Evolutionary conservation across 2,888 invertebrate genomes (phyloP).

Genomic region (Rugalucina vietnamica): DNA sequence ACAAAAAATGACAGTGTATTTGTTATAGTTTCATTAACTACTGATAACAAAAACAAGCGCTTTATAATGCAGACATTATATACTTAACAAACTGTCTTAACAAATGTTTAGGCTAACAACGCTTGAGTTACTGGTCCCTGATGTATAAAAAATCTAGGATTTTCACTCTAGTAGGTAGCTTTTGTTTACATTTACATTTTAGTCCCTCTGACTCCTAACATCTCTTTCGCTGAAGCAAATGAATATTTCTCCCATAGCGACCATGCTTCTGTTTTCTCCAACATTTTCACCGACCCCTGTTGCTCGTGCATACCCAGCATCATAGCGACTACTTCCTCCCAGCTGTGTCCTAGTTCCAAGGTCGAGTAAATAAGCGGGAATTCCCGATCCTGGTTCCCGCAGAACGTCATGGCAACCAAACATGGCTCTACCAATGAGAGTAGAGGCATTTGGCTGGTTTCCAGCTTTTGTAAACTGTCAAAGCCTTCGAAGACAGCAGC

Average conservation of each 20-base stretch:
- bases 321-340: constrained; percentile 54
- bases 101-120: too few species aligned
- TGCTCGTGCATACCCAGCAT: constrained; percentile 45
- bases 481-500: neutral
- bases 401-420: constrained; percentile 43
- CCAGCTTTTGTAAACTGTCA: neutral
- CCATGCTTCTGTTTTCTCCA: neutral
- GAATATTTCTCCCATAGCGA: neutral
- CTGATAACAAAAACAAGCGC: too few species aligned
- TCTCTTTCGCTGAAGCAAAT: too few species aligned
- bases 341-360: constrained; percentile 63
- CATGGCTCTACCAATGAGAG: neutral
- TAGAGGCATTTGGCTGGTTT: neutral
- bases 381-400: constrained; percentile 26
- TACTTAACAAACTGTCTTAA: too few species aligned
- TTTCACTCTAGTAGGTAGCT: too few species aligned
- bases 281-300: neutral
- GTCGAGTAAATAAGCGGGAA: constrained; percentile 60
- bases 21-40: too few species aligned
- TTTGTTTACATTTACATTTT: neutral
- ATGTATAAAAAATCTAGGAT: too few species aligned
- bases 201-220: too few species aligned
- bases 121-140: too few species aligned
- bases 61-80: too few species aligned
- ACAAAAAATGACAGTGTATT: too few species aligned